phyloP scores from a whole-genome alignment of 2,797 vertebrate species.

The Lacerta bilineata region DNA sequence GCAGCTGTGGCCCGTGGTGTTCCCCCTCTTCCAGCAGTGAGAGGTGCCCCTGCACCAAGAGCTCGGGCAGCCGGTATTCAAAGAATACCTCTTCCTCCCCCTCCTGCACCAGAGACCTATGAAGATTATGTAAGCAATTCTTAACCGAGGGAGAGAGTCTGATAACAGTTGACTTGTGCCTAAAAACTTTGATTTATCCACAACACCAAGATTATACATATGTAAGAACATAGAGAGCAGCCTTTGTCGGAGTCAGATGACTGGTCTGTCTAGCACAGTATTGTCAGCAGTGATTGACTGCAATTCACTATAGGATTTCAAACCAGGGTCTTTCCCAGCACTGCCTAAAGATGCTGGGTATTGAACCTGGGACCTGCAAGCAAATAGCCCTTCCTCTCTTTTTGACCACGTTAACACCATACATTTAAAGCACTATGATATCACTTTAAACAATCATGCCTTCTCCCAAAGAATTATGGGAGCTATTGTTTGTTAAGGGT shows the following conservation, averaged over 20 bases:
- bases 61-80: conserved; percentile 88
- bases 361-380: no score
- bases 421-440: no score
- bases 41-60: conserved; percentile 85
- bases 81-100: conserved; percentile 90
- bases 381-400: no score
- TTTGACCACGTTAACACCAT: no score
- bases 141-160: background rate
- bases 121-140: conserved; percentile 92
- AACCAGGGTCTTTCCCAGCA: no score
- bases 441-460: no score
- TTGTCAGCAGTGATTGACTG: background rate
- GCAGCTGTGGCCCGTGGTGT: conserved; percentile 87
- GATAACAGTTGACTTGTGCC: background rate
- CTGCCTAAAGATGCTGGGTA: no score
- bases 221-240: background rate
- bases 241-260: background rate
- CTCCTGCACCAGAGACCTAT: conserved; percentile 88
- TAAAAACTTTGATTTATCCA: background rate
- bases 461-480: no score
- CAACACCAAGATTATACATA: background rate
- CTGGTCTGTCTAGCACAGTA: background rate
- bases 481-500: no score
- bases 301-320: background rate
- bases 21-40: conserved; percentile 80